Conservation (phyloP, 2,888 invertebrate species). For the Seira ritae region DNA sequence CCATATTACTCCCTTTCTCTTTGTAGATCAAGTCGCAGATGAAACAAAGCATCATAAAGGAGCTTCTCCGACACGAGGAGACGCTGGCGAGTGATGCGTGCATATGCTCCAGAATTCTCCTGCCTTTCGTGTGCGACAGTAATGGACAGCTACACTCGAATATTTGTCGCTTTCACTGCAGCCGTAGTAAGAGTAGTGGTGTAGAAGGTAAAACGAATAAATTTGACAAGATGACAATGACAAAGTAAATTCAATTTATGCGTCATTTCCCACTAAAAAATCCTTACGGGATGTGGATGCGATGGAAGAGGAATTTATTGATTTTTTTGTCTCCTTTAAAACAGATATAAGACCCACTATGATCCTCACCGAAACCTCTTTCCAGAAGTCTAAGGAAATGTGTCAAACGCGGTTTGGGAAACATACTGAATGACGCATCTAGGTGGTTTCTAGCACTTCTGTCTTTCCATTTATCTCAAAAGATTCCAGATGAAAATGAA, state of each 20-base stretch:
- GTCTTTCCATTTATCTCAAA: no score
- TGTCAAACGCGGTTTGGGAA: background rate
- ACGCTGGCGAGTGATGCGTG: slow-evolving; percentile 6
- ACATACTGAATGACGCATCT: no score
- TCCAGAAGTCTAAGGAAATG: slow-evolving; percentile 4
- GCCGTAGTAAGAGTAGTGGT: background rate
- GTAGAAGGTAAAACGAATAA: background rate
- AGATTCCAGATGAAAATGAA: no score
- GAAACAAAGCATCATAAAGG: slow-evolving; percentile 34
- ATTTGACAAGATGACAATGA: slow-evolving; percentile 18
- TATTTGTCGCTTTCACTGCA: slow-evolving; percentile 50
- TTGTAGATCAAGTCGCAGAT: slow-evolving; percentile 22
- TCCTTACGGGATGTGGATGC: no score
- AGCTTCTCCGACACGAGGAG: slow-evolving; percentile 15
- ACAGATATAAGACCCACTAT: slow-evolving; percentile 34
- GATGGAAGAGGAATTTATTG: no score
- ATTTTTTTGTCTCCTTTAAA: background rate
- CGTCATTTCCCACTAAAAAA: no score
- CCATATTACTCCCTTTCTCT: background rate
- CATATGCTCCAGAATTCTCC: slow-evolving; percentile 29
- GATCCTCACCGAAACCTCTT: slow-evolving; percentile 32
- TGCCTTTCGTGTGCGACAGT: slow-evolving; percentile 53
- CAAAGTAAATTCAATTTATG: background rate
- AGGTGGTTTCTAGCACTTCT: no score
- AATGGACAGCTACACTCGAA: slow-evolving; percentile 39